Evolutionary conservation across 2,113 vertebrate species (phyloP).

Genomic region (Garra rufa): DNA sequence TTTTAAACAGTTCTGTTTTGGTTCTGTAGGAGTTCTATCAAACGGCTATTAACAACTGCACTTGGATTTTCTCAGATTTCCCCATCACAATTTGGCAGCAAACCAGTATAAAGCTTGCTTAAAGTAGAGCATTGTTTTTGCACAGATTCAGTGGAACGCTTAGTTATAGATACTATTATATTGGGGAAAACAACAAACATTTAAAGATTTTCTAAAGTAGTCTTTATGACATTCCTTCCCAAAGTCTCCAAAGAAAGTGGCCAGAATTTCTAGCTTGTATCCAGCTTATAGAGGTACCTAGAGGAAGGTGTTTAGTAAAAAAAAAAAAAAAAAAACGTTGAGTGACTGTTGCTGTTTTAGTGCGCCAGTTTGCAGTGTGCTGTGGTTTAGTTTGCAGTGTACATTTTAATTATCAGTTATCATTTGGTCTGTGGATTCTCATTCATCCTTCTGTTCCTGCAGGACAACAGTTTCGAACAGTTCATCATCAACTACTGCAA

Average conservation of each 20-base stretch:
- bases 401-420: constrained; percentile 17
- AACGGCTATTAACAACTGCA: not conserved
- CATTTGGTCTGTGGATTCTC: not conserved
- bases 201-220: not conserved
- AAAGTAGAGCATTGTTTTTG: not conserved
- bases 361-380: constrained; percentile 38
- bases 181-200: not conserved
- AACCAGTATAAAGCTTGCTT: not conserved
- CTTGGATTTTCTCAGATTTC: not conserved
- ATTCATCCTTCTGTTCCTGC: constrained; percentile 19
- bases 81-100: not conserved
- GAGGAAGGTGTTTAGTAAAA: not conserved
- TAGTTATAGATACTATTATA: not conserved
- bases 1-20: not conserved
- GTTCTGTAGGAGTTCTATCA: not conserved
- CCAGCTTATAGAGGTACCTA: not conserved
- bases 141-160: not conserved
- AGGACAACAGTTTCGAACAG: constrained; percentile 99
- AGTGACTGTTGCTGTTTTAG: not conserved
- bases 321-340: too few species aligned
- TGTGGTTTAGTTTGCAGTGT: constrained; percentile 46
- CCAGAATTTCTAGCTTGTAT: not conserved
- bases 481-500: constrained; percentile 99
- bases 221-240: not conserved
- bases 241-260: not conserved